These are phyloP conservation scores for Folsomia candida DNA, from an alignment of 2,888 invertebrate genomes.

Conservation along the genomic window DNA sequence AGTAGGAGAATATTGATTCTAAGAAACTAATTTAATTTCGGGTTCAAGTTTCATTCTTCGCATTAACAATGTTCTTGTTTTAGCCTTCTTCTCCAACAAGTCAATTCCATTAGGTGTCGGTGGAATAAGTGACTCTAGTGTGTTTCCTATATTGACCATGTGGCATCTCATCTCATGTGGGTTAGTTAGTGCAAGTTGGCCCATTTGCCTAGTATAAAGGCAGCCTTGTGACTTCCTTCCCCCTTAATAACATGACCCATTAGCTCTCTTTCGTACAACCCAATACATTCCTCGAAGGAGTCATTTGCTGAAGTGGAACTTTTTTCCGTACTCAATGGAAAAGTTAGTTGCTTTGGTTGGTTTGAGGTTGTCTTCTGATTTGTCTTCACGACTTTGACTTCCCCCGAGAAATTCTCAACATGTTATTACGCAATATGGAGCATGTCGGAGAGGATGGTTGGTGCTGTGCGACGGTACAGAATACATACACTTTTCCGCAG, in stretches of 20 bases:
- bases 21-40: constrained; percentile 13
- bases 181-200: background rate
- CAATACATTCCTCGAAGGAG: background rate
- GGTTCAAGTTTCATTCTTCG: constrained; percentile 13
- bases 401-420: background rate
- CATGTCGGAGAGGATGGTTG: background rate
- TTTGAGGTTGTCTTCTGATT: background rate
- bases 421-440: background rate
- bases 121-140: background rate
- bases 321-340: no score
- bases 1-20: background rate
- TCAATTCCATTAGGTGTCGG: background rate
- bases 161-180: background rate
- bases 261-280: background rate
- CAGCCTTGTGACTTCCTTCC: constrained; percentile 3
- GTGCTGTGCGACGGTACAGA: background rate
- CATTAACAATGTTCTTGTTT: background rate
- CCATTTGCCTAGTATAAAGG: constrained; percentile 12
- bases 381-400: background rate
- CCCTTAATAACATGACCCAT: constrained; percentile 11
- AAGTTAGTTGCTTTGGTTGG: background rate
- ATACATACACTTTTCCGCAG: no score
- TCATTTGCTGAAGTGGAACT: background rate
- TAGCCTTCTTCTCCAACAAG: background rate
- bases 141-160: constrained; percentile 1